Percentiles rank a stretch among this genome's conserved stretches.
phyloP scores from a whole-genome alignment of 2,113 vertebrate genomes.

The Campylomormyrus numenius region DNA sequence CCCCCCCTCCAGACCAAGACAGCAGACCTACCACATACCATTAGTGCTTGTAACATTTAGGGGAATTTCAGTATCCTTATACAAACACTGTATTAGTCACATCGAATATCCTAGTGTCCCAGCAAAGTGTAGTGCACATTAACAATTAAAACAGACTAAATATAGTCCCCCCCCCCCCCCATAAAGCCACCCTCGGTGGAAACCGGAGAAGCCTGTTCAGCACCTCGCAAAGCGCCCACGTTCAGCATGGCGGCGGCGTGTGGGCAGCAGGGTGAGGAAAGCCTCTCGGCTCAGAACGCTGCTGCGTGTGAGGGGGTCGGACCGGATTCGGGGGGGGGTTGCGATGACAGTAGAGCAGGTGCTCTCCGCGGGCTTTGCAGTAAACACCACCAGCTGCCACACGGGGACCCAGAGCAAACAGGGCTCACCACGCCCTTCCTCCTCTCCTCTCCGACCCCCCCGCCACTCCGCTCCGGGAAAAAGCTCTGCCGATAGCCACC shows the following conservation, averaged over 20 bases:
- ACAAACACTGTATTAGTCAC: conserved; percentile 58
- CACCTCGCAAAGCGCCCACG: not conserved
- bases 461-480: no score
- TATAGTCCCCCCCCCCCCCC: conserved; percentile 36
- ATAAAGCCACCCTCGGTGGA: not conserved
- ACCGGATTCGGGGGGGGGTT: conserved; percentile 14
- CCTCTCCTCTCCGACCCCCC: not conserved
- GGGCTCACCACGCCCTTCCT: not conserved
- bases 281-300: not conserved
- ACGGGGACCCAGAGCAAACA: conserved; percentile 48
- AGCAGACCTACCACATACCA: not conserved
- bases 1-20: not conserved
- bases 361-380: conserved; percentile 47
- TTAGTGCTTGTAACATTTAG: conserved; percentile 57
- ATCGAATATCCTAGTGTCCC: conserved; percentile 62
- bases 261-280: not conserved
- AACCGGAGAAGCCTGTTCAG: conserved; percentile 3
- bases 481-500: no score
- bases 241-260: not conserved
- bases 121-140: conserved; percentile 63
- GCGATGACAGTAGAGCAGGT: conserved; percentile 58
- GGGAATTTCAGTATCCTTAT: conserved; percentile 33
- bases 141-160: conserved; percentile 57
- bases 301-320: not conserved
- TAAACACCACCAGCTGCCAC: conserved; percentile 49